Conservation (phyloP, 2,888 invertebrate genomes). For the Polyommatus icarus region DNA sequence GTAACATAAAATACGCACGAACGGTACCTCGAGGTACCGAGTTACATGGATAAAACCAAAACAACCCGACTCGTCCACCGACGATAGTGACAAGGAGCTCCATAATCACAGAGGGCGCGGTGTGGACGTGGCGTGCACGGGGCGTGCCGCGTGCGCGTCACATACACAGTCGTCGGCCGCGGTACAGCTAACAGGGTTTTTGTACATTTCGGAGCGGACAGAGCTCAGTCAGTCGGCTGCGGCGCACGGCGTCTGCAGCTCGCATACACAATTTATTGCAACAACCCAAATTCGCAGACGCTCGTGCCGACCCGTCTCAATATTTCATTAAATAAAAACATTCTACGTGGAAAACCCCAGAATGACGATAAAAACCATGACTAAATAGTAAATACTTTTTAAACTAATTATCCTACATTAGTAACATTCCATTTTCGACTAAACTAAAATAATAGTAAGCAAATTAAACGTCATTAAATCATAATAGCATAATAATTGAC, state of each 20-base stretch:
- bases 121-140: background rate
- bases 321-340: conserved; percentile 17
- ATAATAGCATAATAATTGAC: conserved; percentile 12
- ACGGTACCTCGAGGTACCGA: conserved; percentile 58
- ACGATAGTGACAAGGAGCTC: conserved; percentile 37
- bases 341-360: conserved; percentile 17
- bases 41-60: conserved; percentile 50
- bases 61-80: conserved; percentile 43
- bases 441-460: conserved; percentile 16
- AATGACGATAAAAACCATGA: conserved; percentile 20
- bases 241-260: conserved; percentile 49
- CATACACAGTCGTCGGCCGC: background rate
- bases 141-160: too few relatives aligned
- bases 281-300: conserved; percentile 66
- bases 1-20: conserved; percentile 73
- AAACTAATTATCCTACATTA: conserved; percentile 30
- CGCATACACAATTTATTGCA: conserved; percentile 71
- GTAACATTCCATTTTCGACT: conserved; percentile 30
- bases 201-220: conserved; percentile 38
- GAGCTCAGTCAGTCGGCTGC: background rate
- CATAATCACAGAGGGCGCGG: conserved; percentile 33
- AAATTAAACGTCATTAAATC: conserved; percentile 25
- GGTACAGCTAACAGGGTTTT: conserved; percentile 5
- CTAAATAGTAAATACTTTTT: conserved; percentile 14
- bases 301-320: conserved; percentile 30